phyloP scores from a whole-genome alignment of 2,797 vertebrate species.

The Furcifer pardalis region DNA sequence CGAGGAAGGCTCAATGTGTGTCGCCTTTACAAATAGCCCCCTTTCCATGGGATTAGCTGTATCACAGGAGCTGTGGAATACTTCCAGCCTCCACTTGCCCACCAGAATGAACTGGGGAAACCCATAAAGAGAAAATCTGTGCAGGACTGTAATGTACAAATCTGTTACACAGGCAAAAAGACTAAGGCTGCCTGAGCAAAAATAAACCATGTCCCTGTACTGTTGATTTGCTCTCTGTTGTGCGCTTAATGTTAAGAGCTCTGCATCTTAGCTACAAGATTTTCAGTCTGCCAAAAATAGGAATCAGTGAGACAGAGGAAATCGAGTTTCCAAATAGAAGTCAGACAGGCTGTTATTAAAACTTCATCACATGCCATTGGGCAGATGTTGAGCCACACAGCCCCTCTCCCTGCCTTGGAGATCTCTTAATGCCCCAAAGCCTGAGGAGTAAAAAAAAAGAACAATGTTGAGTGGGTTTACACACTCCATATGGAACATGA shows the following conservation, averaged over 20 bases:
- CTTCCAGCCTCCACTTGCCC: too few relatives aligned
- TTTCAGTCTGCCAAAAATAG: constrained; percentile 48
- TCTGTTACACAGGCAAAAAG: neutral
- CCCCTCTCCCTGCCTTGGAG: neutral
- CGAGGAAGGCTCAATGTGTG: neutral
- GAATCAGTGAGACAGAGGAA: constrained; percentile 36
- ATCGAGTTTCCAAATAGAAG: constrained; percentile 47
- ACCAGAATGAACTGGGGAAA: too few relatives aligned
- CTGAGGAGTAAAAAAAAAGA: neutral
- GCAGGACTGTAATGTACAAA: too few relatives aligned
- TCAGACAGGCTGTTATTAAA: constrained; percentile 4
- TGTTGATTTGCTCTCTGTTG: neutral
- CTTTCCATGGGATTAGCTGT: neutral
- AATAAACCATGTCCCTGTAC: too few relatives aligned
- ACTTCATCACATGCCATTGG: neutral
- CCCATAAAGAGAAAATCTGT: too few relatives aligned
- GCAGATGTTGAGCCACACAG: neutral
- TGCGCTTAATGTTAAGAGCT: rapidly evolving
- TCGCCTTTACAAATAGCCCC: neutral
- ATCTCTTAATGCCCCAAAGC: neutral
- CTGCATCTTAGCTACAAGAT: constrained; percentile 12
- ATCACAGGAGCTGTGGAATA: rapidly evolving
- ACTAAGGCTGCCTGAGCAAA: neutral
- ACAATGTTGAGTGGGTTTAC: neutral
- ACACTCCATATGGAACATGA: too few relatives aligned